Evolutionary conservation across 2,113 vertebrate species (phyloP), one percentile per base, ranked within the genome.

Genomic region (Platichthys flesus): DNA sequence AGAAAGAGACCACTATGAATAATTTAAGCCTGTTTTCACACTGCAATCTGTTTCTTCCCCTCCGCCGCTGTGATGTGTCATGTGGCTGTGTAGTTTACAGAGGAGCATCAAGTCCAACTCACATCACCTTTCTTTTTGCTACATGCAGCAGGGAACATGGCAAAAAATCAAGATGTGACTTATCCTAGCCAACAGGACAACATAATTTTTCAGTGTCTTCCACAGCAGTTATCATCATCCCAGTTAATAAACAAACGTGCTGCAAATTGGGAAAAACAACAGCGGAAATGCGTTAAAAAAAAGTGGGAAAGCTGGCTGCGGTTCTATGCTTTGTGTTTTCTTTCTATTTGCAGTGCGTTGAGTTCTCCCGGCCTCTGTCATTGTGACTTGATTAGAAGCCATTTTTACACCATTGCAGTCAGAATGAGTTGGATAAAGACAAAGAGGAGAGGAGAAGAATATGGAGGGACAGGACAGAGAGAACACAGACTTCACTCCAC

Each of bases 21-120:
- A 78, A 77, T 77, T 77, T 45, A 70, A 54, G 26, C 62, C 20
- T 49, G 51, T 70, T 70, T 77, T 63, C 75, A 68, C 65, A 65
- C 64, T 55, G 74, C 49, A 55, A 76, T 59, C 63, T 67, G 74
- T 76, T 76, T 62, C 47, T 4, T 57, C 60, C 5, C 26, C 59
- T 66, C 62, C 54, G 26, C 61, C 16, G 42, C 31, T 24, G 62
- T 49, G 21, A 64, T 64, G 62, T 64, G 42, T 59, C 57, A 35
- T 59, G 28, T 59, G 57, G 13, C 23, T 31, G 54, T 42, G 71
- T 63, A 45, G 45, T 51, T 45, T 15, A 15, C 35, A 42, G 47
- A 18, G 26, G 13, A 37, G 9, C 57, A 59, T 31, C 26, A 59
- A 57, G 55, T 28, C 24, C 23, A 10, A 28, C 55, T 57, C 21